Evolutionary conservation across 30 jellyfish, hydroid and myxozoan species (phyloP).

Genomic region (Aurelia sp.): DNA sequence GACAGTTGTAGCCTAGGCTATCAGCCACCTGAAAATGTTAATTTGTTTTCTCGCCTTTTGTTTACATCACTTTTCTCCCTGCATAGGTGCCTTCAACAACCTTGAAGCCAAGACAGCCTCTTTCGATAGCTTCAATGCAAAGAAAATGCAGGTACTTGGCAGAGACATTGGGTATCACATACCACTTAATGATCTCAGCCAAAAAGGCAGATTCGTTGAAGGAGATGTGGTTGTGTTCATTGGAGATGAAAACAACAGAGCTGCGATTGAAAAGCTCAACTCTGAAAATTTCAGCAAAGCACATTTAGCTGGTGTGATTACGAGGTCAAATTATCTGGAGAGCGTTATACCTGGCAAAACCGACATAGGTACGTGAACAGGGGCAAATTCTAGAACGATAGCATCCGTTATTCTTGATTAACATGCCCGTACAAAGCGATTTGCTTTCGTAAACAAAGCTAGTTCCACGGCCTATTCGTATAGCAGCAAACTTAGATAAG

Average conservation of each 20-base stretch:
- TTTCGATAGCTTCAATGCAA: background rate
- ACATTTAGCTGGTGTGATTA: slow-evolving; percentile 25
- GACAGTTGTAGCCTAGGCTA: too few species aligned
- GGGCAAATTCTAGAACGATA: too few species aligned
- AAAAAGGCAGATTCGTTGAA: slow-evolving; percentile 28
- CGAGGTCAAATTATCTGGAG: slow-evolving; percentile 19
- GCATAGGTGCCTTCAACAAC: slow-evolving; percentile 2
- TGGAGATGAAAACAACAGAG: slow-evolving; percentile 15
- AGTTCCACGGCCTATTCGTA: too few species aligned
- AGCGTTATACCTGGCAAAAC: slow-evolving; percentile 4
- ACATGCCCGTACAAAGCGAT: too few species aligned
- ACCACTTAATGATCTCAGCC: slow-evolving; percentile 20
- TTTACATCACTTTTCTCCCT: too few species aligned
- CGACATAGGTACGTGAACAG: slow-evolving; percentile 2
- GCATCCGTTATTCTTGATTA: too few species aligned
- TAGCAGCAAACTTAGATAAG: too few species aligned
- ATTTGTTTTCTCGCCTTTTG: too few species aligned
- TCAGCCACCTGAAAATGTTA: too few species aligned
- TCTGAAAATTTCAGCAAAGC: slow-evolving; percentile 23
- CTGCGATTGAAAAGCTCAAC: slow-evolving; percentile 25
- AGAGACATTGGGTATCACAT: slow-evolving; percentile 49
- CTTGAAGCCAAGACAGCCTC: background rate
- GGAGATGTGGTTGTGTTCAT: slow-evolving; percentile 53
- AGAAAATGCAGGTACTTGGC: background rate
- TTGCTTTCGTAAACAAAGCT: too few species aligned